phyloP scores from a whole-genome alignment of 2,888 invertebrate genomes.

The Papilio elwesi region DNA sequence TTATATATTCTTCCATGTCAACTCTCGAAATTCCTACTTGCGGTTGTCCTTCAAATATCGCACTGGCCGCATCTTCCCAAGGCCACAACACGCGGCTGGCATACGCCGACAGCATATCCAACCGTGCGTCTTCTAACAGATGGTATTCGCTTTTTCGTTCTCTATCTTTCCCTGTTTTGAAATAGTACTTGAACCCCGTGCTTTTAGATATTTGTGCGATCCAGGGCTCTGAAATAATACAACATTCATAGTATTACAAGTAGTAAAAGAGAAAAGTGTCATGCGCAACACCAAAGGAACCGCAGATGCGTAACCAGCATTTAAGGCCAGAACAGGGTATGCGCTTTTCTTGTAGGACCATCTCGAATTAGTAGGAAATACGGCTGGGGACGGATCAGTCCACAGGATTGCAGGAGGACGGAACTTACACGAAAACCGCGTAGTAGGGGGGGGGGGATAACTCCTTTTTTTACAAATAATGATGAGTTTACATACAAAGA shows the following conservation, averaged over 20 bases:
- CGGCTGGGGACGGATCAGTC: no score
- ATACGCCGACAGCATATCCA: slow-evolving; percentile 67
- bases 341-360: no score
- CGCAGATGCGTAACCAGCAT: no score
- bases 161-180: slow-evolving; percentile 59
- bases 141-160: slow-evolving; percentile 65
- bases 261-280: neutral
- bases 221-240: slow-evolving; percentile 72
- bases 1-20: slow-evolving; percentile 66
- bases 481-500: no score
- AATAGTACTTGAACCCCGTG: slow-evolving; percentile 70
- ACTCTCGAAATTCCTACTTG: slow-evolving; percentile 58
- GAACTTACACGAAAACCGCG: no score
- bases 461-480: no score
- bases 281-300: no score
- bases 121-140: slow-evolving; percentile 62
- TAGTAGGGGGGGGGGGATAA: no score
- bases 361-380: no score
- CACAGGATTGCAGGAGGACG: no score
- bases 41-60: slow-evolving; percentile 62
- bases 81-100: slow-evolving; percentile 67
- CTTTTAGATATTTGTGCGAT: slow-evolving; percentile 72
- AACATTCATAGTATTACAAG: neutral
- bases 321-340: no score
- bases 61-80: slow-evolving; percentile 68